Evolutionary conservation across 2,113 vertebrate species (phyloP).

Genomic region (Chauna torquata): DNA sequence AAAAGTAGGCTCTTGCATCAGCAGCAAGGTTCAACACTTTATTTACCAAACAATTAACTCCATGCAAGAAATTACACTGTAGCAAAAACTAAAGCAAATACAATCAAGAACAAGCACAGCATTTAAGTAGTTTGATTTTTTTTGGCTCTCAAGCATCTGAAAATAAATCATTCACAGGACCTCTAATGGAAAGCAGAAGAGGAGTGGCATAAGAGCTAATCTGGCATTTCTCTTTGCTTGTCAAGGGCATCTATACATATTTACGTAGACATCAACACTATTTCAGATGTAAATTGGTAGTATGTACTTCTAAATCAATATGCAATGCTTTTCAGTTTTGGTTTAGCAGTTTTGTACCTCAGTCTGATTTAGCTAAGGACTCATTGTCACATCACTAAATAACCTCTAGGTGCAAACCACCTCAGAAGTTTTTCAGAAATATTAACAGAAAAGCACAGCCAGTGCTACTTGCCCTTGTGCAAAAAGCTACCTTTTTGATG

Average conservation of each 20-base stretch:
- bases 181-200: not conserved
- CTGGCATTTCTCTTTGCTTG: not conserved
- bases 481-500: not conserved
- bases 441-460: not conserved
- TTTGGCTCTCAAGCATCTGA: not conserved
- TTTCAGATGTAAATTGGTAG: not conserved
- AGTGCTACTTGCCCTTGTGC: not conserved
- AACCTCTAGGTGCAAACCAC: not conserved
- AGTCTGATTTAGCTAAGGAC: not conserved
- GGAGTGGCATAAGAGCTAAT: not conserved
- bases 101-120: not conserved
- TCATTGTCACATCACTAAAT: not conserved
- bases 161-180: not conserved
- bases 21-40: not conserved
- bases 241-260: not conserved
- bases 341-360: not conserved
- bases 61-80: not conserved
- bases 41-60: not conserved
- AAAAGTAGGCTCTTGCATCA: not conserved
- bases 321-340: not conserved
- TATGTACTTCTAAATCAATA: not conserved
- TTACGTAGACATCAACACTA: not conserved
- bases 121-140: not conserved
- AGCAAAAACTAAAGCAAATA: not conserved
- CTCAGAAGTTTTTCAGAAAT: not conserved